These are phyloP conservation scores for Coccyzus lansbergi DNA, from an alignment of 2,797 vertebrate species.

Conservation along the genomic window DNA sequence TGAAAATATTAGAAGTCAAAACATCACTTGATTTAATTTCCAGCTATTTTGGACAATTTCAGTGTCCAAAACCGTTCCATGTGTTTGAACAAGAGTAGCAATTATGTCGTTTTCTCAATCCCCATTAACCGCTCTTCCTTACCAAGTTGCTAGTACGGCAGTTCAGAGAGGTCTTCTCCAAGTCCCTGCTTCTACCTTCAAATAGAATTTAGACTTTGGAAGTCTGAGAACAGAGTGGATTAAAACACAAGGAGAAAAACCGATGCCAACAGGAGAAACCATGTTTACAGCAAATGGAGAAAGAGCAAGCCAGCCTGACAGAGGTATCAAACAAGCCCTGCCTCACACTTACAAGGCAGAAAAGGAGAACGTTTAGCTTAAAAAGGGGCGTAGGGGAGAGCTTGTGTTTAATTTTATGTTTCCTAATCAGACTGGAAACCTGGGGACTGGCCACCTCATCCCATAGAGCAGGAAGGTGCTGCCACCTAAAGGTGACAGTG, in stretches of 20 bases:
- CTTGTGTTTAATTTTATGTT: not conserved
- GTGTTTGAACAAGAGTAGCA: not conserved
- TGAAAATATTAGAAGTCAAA: slow-evolving; percentile 24
- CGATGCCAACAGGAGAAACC: not conserved
- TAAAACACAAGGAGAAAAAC: not conserved
- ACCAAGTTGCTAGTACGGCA: not conserved
- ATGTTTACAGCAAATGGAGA: not conserved
- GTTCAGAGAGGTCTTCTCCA: not conserved
- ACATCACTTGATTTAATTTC: not conserved
- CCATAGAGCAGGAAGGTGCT: slow-evolving; percentile 71
- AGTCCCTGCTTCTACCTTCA: not conserved
- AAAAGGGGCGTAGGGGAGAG: not conserved
- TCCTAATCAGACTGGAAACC: not conserved
- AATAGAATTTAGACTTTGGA: not conserved
- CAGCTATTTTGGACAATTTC: not conserved
- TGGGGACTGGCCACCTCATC: not conserved
- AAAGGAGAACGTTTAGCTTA: not conserved
- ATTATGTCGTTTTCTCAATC: not conserved
- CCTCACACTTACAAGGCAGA: not conserved
- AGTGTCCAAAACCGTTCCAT: not conserved
- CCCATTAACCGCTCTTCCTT: not conserved
- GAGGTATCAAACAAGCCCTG: not conserved
- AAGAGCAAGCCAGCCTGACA: not conserved
- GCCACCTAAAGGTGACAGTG: slow-evolving; percentile 75
- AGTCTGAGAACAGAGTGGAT: not conserved